Evolutionary conservation across 2,113 vertebrate species (phyloP).

Genomic region (Tautogolabrus adspersus): DNA sequence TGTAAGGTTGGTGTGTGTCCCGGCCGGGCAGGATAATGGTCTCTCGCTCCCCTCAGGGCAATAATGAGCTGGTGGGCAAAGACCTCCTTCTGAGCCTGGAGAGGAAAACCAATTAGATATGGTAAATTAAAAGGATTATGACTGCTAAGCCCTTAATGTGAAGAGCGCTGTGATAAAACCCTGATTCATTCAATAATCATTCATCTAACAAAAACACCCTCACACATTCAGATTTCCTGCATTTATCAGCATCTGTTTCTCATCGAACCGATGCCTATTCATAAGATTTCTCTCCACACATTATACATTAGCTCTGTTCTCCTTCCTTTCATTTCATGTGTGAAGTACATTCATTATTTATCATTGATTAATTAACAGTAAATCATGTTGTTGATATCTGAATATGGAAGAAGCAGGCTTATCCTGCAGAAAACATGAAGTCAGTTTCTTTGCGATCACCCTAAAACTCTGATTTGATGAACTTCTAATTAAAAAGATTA

Average conservation of each 20-base stretch:
- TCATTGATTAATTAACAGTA: neutral
- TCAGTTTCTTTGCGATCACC: neutral
- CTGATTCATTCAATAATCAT: constrained; percentile 58
- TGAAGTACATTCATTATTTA: neutral
- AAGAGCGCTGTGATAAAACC: constrained; percentile 38
- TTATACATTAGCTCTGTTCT: constrained; percentile 26
- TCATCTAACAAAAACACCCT: constrained; percentile 50
- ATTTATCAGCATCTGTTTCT: constrained; percentile 55
- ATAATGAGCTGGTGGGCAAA: constrained; percentile 89
- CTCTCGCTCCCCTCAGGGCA: constrained; percentile 85
- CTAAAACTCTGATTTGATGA: neutral
- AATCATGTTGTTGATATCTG: neutral
- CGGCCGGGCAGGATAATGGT: constrained; percentile 87
- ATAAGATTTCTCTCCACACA: constrained; percentile 20
- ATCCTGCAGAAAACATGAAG: neutral
- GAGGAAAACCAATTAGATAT: constrained; percentile 46
- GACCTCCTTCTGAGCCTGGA: constrained; percentile 78
- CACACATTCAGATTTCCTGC: constrained; percentile 37
- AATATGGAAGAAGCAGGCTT: neutral
- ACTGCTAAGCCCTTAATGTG: constrained; percentile 43
- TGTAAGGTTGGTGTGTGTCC: constrained; percentile 89
- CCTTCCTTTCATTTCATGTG: constrained; percentile 8
- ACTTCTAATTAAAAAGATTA: neutral
- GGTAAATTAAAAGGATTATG: constrained; percentile 51
- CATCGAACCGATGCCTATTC: constrained; percentile 28